Conservation (phyloP, 2,113 vertebrate genomes). For the Myotis lucifugus region DNA sequence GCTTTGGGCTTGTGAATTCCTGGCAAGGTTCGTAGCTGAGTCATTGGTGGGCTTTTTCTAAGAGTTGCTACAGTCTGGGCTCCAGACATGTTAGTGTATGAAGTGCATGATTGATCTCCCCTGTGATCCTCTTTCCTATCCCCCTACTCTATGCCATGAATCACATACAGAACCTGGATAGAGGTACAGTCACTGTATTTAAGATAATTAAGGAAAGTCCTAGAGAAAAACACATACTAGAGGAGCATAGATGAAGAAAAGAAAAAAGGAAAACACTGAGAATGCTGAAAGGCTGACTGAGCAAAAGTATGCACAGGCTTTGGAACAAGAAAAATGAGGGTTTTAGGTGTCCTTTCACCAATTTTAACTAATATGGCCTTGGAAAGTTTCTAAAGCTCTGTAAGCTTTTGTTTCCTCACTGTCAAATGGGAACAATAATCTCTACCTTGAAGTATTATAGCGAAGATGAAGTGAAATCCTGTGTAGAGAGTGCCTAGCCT, state of each 20-base stretch:
- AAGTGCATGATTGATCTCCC: background rate
- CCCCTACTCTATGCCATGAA: background rate
- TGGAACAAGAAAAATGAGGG: background rate
- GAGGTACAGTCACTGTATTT: background rate
- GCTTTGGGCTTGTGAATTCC: conserved; percentile 1
- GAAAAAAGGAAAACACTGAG: background rate
- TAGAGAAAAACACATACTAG: background rate
- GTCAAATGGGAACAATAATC: background rate
- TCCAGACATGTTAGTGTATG: background rate
- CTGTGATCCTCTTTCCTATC: background rate
- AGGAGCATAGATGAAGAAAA: background rate
- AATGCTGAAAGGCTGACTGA: background rate
- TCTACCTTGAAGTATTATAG: background rate
- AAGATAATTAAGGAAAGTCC: conserved; percentile 1
- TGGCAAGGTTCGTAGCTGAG: background rate
- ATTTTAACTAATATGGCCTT: background rate
- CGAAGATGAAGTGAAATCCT: conserved; percentile 6
- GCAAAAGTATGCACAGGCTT: background rate
- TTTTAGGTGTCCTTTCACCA: background rate
- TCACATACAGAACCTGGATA: background rate
- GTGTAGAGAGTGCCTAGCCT: background rate
- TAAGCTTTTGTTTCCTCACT: conserved; percentile 26
- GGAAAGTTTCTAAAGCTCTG: conserved; percentile 2
- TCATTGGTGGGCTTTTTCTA: background rate
- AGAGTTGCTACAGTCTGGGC: background rate